phyloP scores from a whole-genome alignment of 1,140 invertebrate species.

The Drosophila elegans region DNA sequence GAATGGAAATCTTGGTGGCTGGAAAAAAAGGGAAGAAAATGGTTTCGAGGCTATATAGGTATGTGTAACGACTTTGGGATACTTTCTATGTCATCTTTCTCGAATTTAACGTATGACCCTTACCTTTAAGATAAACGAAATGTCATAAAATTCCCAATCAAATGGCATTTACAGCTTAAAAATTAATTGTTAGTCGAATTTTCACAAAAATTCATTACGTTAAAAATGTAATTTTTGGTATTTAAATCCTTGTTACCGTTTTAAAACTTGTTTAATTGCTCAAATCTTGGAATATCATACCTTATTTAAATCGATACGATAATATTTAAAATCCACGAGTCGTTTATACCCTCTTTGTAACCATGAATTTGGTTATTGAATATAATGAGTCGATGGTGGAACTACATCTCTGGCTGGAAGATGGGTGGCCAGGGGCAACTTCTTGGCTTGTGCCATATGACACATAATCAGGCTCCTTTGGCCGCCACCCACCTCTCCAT shows the following conservation, averaged over 20 bases:
- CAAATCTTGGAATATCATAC: too few species aligned
- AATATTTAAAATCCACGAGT: not conserved
- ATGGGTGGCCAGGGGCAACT: constrained; percentile 8
- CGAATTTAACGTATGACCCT: too few species aligned
- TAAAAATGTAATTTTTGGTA: too few species aligned
- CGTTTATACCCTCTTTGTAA: constrained; percentile 3
- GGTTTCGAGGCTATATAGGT: not conserved
- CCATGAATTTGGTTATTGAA: constrained; percentile 11
- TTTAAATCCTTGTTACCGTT: too few species aligned
- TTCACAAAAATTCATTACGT: too few species aligned
- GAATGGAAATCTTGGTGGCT: constrained; percentile 18
- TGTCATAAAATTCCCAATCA: too few species aligned
- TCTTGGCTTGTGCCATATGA: constrained; percentile 19
- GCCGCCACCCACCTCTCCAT: not conserved
- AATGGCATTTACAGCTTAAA: too few species aligned
- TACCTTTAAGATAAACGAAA: too few species aligned
- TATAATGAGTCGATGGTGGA: constrained; percentile 51
- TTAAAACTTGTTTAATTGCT: too few species aligned
- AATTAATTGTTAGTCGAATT: too few species aligned
- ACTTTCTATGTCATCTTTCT: not conserved
- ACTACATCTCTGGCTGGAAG: not conserved
- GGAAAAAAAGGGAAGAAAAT: not conserved
- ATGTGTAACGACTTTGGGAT: constrained; percentile 10
- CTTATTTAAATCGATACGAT: too few species aligned
- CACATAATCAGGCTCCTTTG: constrained; percentile 59